Evolutionary conservation across 2,113 vertebrate species (phyloP), one percentile per base, ranked within the genome.

Genomic region (Triplophysa tibetana): DNA sequence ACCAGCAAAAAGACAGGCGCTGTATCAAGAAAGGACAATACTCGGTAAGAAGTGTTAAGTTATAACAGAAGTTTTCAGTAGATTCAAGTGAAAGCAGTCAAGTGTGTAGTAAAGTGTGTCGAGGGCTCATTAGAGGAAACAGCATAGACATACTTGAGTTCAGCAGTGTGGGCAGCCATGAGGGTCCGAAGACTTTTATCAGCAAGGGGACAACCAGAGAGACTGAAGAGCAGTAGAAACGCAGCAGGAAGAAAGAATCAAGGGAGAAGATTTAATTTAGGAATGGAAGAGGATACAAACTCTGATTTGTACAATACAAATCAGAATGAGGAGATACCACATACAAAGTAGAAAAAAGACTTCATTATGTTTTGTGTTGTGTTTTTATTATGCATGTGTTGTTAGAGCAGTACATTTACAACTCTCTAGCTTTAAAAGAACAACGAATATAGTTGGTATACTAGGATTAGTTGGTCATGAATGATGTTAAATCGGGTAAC

Each of bases 171-270:
- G 91, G 98, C 97, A 96, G 97, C 97, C 96, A 98, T 98, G 93
- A 99, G 96, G 94, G 97, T 98, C 98, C 98, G 96, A 93, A 99
- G 96, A 93, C 96, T 98, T 95, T 99, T 99, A 96, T 98, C 97
- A 96, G 97, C 97, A 95, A 99, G 96, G 96, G 97, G 97, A 94
- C 97, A 99, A 96, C 97, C 97, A 96, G 96, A 99, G 93, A 99
- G 96, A 95, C 97, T 98, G 95, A 91, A 94, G 95, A 93, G 95
- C 93, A 95, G 79, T 93, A 90, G 62, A 74, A 82, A 94, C 61
- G 91, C 89, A 93, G 91, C 62, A 90, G 41, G 75, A 64, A 87
- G 74, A 80, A 92, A 88, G 85, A 75, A 78, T 69, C 72, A 61
- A 80, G 21, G 88, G 81, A 90, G 79, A 52, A 67, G 64, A 76